phyloP scores from a whole-genome alignment of 2,113 vertebrate genomes.

The Semicossyphus pulcher region DNA sequence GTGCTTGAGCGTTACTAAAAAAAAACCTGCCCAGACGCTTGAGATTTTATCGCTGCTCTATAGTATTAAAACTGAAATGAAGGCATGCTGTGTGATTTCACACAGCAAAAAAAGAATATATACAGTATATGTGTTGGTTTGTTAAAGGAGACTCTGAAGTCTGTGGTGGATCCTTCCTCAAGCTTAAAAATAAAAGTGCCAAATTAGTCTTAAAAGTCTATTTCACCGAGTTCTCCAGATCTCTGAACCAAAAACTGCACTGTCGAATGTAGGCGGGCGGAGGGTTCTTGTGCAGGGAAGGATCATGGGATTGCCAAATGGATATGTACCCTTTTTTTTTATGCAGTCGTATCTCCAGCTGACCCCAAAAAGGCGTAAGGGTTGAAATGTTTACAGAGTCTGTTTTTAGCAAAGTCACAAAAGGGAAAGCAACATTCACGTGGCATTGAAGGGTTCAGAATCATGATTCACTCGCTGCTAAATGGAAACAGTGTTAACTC shows the following conservation, averaged over 20 bases:
- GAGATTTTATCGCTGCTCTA: conserved; percentile 78
- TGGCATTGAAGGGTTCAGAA: conserved; percentile 46
- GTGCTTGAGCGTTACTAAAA: conserved; percentile 23
- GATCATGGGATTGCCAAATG: conserved; percentile 62
- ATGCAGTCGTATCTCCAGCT: conserved; percentile 46
- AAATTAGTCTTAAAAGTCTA: conserved; percentile 73
- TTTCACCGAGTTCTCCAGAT: conserved; percentile 29
- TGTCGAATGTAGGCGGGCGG: conserved; percentile 44
- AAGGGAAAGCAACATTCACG: conserved; percentile 40
- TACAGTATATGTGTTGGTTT: conserved; percentile 49
- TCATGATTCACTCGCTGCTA: conserved; percentile 63
- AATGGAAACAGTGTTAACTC: conserved; percentile 34
- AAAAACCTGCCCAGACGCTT: conserved; percentile 39
- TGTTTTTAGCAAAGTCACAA: conserved; percentile 49
- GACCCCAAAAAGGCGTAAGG: conserved; percentile 26
- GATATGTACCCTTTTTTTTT: background rate
- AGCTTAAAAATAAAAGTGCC: conserved; percentile 63
- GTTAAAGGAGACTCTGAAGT: conserved; percentile 57
- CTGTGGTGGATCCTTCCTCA: conserved; percentile 41
- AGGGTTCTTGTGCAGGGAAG: conserved; percentile 46
- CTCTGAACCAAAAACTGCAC: conserved; percentile 61
- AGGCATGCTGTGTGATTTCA: conserved; percentile 82
- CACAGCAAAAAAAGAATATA: conserved; percentile 41
- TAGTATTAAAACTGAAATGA: conserved; percentile 85
- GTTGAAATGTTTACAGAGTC: conserved; percentile 62